phyloP scores from a whole-genome alignment of 2,888 invertebrate genomes.

The Cryptocheilus praepositus region DNA sequence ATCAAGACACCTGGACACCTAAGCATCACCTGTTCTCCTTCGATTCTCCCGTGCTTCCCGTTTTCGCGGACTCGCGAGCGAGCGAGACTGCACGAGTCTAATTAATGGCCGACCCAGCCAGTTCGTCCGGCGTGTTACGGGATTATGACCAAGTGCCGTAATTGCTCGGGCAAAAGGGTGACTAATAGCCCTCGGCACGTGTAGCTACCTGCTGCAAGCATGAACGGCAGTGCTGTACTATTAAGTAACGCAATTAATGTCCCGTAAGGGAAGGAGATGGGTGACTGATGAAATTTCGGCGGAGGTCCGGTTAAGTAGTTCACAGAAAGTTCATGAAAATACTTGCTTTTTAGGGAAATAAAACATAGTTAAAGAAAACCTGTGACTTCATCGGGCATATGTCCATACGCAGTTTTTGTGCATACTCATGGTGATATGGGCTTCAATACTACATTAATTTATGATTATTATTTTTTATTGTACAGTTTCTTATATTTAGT shows the following conservation, averaged over 20 bases:
- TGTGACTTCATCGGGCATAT: too few species aligned
- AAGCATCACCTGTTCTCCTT: conserved; percentile 14
- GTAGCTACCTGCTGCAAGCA: conserved; percentile 15
- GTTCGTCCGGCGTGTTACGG: conserved; percentile 41
- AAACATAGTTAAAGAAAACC: too few species aligned
- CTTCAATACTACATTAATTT: too few species aligned
- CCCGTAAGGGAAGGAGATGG: conserved; percentile 7
- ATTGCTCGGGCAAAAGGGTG: conserved; percentile 53
- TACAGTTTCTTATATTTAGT: too few species aligned
- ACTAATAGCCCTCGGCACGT: conserved; percentile 47
- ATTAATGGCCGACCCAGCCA: conserved; percentile 33
- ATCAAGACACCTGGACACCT: too few species aligned
- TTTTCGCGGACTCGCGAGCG: conserved; percentile 19
- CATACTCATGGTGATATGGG: too few species aligned
- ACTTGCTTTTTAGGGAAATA: too few species aligned
- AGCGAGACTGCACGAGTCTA: conserved; percentile 27
- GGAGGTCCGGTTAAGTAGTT: too few species aligned
- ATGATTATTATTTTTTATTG: too few species aligned
- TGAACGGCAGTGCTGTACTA: conserved; percentile 8
- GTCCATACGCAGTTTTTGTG: too few species aligned
- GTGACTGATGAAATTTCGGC: too few species aligned
- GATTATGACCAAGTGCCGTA: conserved; percentile 49
- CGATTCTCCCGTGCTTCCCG: conserved; percentile 26
- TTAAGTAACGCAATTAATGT: conserved; percentile 27
- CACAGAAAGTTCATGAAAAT: too few species aligned